Conservation (phyloP, 2,113 vertebrate genomes). For the Ictalurus punctatus region DNA sequence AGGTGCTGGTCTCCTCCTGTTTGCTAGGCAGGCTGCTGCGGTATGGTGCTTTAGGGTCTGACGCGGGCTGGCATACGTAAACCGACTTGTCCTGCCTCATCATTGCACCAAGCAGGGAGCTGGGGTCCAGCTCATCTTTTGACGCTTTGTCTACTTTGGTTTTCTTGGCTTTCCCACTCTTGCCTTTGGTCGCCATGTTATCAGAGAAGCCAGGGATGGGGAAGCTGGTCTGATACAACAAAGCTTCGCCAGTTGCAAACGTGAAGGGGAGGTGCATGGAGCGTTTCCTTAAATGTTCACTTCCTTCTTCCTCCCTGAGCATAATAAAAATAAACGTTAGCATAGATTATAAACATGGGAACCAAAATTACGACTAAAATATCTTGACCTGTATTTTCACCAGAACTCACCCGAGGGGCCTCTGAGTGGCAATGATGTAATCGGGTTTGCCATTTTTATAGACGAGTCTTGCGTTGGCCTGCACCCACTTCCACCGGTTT, state of each 20-base stretch:
- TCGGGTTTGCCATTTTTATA: slow-evolving; percentile 65
- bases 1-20: not conserved
- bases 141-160: slow-evolving; percentile 57
- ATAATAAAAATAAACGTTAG: not conserved
- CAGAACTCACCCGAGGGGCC: slow-evolving; percentile 63
- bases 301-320: slow-evolving; percentile 80
- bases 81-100: slow-evolving; percentile 71
- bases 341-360: not conserved
- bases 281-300: slow-evolving; percentile 78
- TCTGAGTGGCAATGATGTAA: slow-evolving; percentile 67
- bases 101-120: slow-evolving; percentile 70
- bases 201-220: slow-evolving; percentile 66
- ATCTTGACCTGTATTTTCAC: not conserved
- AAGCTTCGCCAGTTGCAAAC: slow-evolving; percentile 79
- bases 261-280: slow-evolving; percentile 82
- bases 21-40: slow-evolving; percentile 62
- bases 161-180: slow-evolving; percentile 69
- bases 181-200: slow-evolving; percentile 60
- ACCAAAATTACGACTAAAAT: not conserved
- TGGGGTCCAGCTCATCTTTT: slow-evolving; percentile 57
- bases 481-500: slow-evolving; percentile 66
- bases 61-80: slow-evolving; percentile 67
- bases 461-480: slow-evolving; percentile 64
- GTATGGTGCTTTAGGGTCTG: slow-evolving; percentile 59
- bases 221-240: slow-evolving; percentile 77